These are phyloP conservation scores for Resseliella maxima DNA, from an alignment of 2,888 invertebrate genomes.

Conservation along the genomic window DNA sequence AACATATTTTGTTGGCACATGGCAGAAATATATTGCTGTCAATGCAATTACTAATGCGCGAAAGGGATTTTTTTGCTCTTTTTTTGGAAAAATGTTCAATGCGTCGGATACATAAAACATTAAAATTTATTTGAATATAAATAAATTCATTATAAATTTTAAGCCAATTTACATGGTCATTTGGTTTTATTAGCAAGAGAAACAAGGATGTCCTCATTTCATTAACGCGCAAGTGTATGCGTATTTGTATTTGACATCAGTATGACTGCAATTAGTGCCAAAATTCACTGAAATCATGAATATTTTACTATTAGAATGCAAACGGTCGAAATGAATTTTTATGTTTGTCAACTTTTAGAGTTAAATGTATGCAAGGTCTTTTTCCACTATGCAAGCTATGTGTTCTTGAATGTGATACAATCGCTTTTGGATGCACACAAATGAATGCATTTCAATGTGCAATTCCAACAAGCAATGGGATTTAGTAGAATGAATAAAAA, in stretches of 20 bases:
- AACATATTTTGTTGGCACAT: too few relatives aligned
- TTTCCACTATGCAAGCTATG: too few relatives aligned
- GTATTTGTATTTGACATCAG: background rate
- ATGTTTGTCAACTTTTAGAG: background rate
- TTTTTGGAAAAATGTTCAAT: background rate
- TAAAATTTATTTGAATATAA: background rate
- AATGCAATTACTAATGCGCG: too few relatives aligned
- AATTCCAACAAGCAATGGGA: background rate
- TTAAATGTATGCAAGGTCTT: too few relatives aligned
- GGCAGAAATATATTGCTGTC: too few relatives aligned
- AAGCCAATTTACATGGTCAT: background rate
- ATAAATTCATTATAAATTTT: conserved; percentile 15
- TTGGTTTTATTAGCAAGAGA: background rate
- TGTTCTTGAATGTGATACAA: too few relatives aligned
- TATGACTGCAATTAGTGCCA: background rate
- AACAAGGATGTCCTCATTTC: background rate
- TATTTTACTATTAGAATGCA: background rate
- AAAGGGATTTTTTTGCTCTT: too few relatives aligned
- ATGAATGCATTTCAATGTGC: background rate
- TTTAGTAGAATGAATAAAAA: background rate
- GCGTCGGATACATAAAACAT: conserved; percentile 36
- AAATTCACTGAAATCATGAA: background rate
- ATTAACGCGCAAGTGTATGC: background rate
- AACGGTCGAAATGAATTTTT: background rate
- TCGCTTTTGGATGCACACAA: background rate